Conservation (phyloP, 2,113 vertebrate species). For the Cyrtonyx montezumae region DNA sequence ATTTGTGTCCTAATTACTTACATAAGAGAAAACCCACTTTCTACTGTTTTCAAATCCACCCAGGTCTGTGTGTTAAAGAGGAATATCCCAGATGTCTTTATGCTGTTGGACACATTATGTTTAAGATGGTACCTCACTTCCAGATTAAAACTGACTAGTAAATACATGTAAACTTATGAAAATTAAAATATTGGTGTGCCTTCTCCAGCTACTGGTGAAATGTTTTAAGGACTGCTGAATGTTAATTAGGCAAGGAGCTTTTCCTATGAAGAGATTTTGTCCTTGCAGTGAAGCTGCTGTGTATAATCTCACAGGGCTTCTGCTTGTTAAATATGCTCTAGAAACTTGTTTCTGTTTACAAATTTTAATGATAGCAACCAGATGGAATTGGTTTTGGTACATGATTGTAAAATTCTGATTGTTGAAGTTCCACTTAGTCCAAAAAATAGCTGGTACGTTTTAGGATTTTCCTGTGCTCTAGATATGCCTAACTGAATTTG, state of each 20-base stretch:
- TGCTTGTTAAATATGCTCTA: background rate
- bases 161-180: background rate
- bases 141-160: background rate
- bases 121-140: background rate
- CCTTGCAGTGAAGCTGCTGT: background rate
- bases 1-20: conserved; percentile 13
- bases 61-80: background rate
- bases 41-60: background rate
- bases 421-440: background rate
- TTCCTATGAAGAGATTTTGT: background rate
- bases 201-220: background rate
- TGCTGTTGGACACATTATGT: background rate
- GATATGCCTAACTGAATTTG: conserved; percentile 30
- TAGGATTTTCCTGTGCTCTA: background rate
- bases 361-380: background rate
- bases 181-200: conserved; percentile 1
- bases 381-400: background rate
- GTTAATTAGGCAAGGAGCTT: conserved; percentile 9
- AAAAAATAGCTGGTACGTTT: background rate
- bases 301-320: background rate
- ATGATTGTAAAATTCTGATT: background rate
- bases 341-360: background rate
- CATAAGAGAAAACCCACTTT: conserved; percentile 11
- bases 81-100: background rate
- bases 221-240: background rate